Evolutionary conservation across 2,113 vertebrate genomes (phyloP).

Genomic region (Eonycteris spelaea): DNA sequence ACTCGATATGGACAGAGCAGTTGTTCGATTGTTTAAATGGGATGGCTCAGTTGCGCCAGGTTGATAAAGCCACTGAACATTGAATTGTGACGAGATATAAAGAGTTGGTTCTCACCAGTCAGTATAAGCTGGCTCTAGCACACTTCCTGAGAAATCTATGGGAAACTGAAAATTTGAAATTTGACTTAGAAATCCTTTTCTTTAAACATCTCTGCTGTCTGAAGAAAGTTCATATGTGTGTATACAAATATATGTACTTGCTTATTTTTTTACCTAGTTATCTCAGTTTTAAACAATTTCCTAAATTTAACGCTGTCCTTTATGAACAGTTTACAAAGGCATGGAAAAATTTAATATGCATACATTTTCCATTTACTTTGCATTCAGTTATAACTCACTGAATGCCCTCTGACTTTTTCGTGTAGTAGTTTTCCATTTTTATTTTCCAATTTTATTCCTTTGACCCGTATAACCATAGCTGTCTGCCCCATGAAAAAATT

Average conservation of each 20-base stretch:
- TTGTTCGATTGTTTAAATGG: background rate
- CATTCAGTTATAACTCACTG: background rate
- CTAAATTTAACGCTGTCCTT: background rate
- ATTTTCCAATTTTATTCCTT: conserved; percentile 27
- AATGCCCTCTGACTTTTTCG: background rate
- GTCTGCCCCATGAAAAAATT: background rate
- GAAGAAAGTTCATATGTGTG: background rate
- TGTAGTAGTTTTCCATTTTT: background rate
- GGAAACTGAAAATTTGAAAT: background rate
- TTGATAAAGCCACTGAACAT: background rate
- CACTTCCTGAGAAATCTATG: background rate
- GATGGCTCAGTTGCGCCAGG: background rate
- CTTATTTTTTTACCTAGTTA: background rate
- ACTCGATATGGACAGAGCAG: background rate
- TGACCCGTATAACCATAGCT: background rate
- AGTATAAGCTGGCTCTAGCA: background rate
- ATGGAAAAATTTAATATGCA: background rate
- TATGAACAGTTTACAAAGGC: background rate
- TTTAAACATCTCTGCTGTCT: background rate
- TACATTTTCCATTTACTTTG: background rate
- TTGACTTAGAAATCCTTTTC: background rate
- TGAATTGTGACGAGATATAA: background rate
- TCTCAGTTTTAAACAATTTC: conserved; percentile 24
- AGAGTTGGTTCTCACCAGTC: background rate
- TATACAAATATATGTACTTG: background rate